These are phyloP conservation scores for Mermis nigrescens DNA, from an alignment of 2,888 invertebrate species.

Conservation along the genomic window DNA sequence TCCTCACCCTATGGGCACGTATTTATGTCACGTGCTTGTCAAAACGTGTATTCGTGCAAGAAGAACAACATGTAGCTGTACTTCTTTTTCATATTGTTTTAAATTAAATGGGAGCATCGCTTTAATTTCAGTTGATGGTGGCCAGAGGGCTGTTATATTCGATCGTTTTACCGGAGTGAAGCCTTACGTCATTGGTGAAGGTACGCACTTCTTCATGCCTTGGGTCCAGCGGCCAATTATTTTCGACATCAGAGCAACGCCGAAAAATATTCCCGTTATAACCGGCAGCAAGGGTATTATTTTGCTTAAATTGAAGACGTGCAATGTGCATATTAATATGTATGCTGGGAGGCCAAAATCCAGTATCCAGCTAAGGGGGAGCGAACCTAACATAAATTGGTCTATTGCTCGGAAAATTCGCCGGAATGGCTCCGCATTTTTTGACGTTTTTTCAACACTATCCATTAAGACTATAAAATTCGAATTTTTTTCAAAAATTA, in stretches of 20 bases:
- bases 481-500: no score
- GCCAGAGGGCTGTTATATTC: conserved; percentile 95
- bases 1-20: no score
- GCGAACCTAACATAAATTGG: no score
- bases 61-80: not conserved
- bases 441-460: no score
- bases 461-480: no score
- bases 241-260: conserved; percentile 85
- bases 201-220: conserved; percentile 93
- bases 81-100: conserved; percentile 7
- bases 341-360: not conserved
- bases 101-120: conserved; percentile 5
- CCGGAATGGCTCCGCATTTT: no score
- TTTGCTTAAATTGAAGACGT: not conserved
- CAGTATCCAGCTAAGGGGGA: not conserved
- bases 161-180: conserved; percentile 91
- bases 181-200: conserved; percentile 75
- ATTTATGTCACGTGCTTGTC: no score
- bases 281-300: conserved; percentile 80
- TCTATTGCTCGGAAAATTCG: no score
- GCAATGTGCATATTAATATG: no score
- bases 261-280: conserved; percentile 82
- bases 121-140: conserved; percentile 67
- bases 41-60: no score
- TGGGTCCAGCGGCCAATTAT: conserved; percentile 97